Evolutionary conservation across 2,888 invertebrate genomes (phyloP).

Genomic region (Orchesella flavescens): DNA sequence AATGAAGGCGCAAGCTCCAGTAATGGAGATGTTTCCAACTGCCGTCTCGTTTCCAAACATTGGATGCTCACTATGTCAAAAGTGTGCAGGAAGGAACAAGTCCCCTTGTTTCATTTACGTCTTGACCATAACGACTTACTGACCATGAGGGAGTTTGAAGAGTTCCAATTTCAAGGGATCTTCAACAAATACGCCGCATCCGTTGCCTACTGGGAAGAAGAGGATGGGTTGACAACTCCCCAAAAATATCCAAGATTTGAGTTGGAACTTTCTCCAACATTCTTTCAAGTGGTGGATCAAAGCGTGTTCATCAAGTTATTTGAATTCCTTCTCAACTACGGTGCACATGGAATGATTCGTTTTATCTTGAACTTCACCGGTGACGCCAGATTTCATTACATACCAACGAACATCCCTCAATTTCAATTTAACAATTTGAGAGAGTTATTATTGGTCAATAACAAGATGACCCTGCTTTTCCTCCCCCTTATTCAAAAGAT

Average conservation of each 20-base stretch:
- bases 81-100: too few species aligned
- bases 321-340: conserved; percentile 2
- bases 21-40: too few species aligned
- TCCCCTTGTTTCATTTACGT: too few species aligned
- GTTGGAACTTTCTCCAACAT: conserved; percentile 14
- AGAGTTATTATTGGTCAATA: conserved; percentile 3
- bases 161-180: too few species aligned
- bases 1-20: too few species aligned
- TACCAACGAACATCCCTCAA: conserved; percentile 17
- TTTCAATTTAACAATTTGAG: conserved; percentile 9
- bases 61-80: too few species aligned
- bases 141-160: too few species aligned
- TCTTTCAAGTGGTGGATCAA: conserved; percentile 12
- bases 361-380: conserved; percentile 30
- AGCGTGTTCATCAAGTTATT: not conserved
- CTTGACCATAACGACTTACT: not conserved
- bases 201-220: not conserved
- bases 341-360: not conserved
- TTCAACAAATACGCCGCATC: not conserved
- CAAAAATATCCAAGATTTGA: conserved; percentile 20
- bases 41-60: too few species aligned
- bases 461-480: conserved; percentile 27
- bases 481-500: conserved; percentile 27
- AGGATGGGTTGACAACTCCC: too few species aligned
- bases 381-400: conserved; percentile 11